Evolutionary conservation across 1,140 invertebrate genomes (phyloP).

Genomic region (Panagrolaimus sp.): DNA sequence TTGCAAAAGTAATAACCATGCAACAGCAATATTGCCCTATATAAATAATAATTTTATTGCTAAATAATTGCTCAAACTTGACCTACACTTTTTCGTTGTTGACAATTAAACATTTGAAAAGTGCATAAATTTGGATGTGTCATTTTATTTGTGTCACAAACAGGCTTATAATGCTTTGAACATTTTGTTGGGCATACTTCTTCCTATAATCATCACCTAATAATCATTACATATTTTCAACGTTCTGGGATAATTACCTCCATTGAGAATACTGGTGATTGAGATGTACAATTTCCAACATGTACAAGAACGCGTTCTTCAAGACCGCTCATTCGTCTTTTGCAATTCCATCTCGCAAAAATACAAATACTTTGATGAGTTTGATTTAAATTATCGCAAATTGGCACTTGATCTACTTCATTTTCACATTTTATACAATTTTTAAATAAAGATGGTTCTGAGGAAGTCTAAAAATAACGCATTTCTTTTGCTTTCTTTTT

Average conservation of each 20-base stretch:
- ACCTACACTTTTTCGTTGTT: slow-evolving; percentile 36
- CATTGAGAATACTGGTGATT: slow-evolving; percentile 32
- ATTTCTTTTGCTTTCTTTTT: neutral
- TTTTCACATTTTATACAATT: slow-evolving; percentile 10
- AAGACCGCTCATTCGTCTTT: slow-evolving; percentile 14
- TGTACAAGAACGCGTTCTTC: slow-evolving; percentile 42
- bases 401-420: slow-evolving; percentile 15
- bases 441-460: neutral
- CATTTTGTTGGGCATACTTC: slow-evolving; percentile 43
- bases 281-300: slow-evolving; percentile 34
- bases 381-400: slow-evolving; percentile 24
- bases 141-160: slow-evolving; percentile 41
- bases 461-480: slow-evolving; percentile 2
- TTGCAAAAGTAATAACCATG: slow-evolving; percentile 9
- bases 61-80: neutral
- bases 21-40: slow-evolving; percentile 1
- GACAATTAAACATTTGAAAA: slow-evolving; percentile 49
- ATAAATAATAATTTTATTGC: slow-evolving; percentile 7
- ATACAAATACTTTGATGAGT: slow-evolving; percentile 27
- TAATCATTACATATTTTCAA: neutral
- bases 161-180: slow-evolving; percentile 36
- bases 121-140: slow-evolving; percentile 47
- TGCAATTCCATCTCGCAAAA: slow-evolving; percentile 46
- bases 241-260: slow-evolving; percentile 21
- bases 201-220: slow-evolving; percentile 27